A percentile compares a stretch with the other conserved stretches of the same genome.
Evolutionary conservation across 1,140 invertebrate species (phyloP).

Genomic region (Hydropsyche tenuis): DNA sequence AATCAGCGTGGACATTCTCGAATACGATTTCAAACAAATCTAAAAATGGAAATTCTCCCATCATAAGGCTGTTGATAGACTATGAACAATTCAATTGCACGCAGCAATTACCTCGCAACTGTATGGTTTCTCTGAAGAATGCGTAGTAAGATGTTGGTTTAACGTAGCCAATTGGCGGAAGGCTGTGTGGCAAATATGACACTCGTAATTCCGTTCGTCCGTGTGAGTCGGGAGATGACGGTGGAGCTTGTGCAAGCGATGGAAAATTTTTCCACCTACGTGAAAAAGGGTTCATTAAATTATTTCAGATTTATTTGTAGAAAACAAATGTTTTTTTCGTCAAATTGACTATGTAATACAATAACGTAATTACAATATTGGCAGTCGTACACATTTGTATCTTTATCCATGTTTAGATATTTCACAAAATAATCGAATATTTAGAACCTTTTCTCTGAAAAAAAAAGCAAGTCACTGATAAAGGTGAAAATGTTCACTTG

Average conservation of each 20-base stretch:
- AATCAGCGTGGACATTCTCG: constrained; percentile 76
- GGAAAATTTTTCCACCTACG: constrained; percentile 71
- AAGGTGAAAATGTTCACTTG: too few relatives aligned
- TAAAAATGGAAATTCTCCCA: constrained; percentile 45
- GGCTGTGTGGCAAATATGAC: constrained; percentile 77
- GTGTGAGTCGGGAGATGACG: constrained; percentile 84
- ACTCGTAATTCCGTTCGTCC: constrained; percentile 82
- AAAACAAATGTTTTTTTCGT: too few relatives aligned
- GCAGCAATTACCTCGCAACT: constrained; percentile 66
- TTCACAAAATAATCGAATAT: too few relatives aligned
- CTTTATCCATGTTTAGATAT: too few relatives aligned
- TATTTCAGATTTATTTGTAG: too few relatives aligned
- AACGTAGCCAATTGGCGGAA: constrained; percentile 78
- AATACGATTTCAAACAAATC: constrained; percentile 75
- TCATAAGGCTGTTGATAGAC: background rate
- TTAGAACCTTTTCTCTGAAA: too few relatives aligned
- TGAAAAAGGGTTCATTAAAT: background rate
- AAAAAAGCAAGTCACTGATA: too few relatives aligned
- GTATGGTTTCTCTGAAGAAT: constrained; percentile 73
- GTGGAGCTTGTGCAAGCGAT: constrained; percentile 77
- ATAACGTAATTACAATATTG: too few relatives aligned
- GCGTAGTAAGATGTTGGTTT: constrained; percentile 75
- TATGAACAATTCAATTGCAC: too few relatives aligned
- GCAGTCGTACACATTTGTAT: too few relatives aligned
- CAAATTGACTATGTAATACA: too few relatives aligned